phyloP scores from a whole-genome alignment of 2,888 invertebrate genomes.

The Hirtodrosophila confusa region DNA sequence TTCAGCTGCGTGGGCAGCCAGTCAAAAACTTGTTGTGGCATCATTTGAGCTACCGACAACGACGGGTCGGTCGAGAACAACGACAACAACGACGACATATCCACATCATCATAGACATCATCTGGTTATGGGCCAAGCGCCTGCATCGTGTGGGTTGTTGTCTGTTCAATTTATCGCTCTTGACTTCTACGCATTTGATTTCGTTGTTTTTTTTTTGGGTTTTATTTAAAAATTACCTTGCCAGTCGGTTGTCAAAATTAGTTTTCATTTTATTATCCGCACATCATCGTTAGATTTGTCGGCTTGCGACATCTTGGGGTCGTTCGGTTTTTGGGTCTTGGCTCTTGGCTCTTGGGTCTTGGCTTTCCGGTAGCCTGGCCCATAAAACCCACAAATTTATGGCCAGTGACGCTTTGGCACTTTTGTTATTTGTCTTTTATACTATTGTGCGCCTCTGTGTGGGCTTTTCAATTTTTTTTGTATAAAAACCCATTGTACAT shows the following conservation, averaged over 20 bases:
- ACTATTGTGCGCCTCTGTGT: constrained; percentile 38
- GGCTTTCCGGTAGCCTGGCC: constrained; percentile 72
- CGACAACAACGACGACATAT: constrained; percentile 25
- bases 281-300: constrained; percentile 52
- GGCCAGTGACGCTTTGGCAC: constrained; percentile 56
- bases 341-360: constrained; percentile 29
- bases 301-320: constrained; percentile 35
- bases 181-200: constrained; percentile 67
- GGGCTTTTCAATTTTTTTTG: constrained; percentile 25
- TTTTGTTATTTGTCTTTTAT: constrained; percentile 30
- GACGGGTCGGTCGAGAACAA: background rate
- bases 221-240: constrained; percentile 54
- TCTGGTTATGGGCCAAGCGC: constrained; percentile 49
- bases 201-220: constrained; percentile 21
- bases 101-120: constrained; percentile 29
- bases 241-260: constrained; percentile 68
- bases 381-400: constrained; percentile 73
- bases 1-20: constrained; percentile 49
- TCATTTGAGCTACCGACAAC: constrained; percentile 55
- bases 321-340: constrained; percentile 21
- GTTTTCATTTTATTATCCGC: constrained; percentile 72
- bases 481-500: constrained; percentile 41
- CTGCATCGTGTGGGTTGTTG: constrained; percentile 69
- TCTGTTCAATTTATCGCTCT: constrained; percentile 73
- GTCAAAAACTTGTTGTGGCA: constrained; percentile 53